phyloP scores from a whole-genome alignment of 2,113 vertebrate genomes.

The Seriola rivoliana region DNA sequence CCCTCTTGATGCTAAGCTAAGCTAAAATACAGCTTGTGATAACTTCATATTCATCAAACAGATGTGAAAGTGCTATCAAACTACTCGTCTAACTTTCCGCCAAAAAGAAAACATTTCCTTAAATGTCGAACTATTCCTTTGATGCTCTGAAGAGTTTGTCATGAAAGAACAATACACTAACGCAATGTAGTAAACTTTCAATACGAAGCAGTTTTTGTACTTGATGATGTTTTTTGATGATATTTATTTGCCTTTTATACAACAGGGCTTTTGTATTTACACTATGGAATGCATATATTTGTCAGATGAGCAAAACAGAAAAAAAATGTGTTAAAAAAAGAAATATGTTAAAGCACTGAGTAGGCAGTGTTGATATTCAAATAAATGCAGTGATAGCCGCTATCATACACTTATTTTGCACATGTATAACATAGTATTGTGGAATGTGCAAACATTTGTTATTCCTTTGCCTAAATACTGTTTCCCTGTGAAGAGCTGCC shows the following conservation, averaged over 20 bases:
- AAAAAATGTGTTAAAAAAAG: not conserved
- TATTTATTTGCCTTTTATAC: conserved; percentile 72
- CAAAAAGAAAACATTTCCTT: not conserved
- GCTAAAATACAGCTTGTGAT: not conserved
- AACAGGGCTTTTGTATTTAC: conserved; percentile 40
- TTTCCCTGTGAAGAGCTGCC: conserved; percentile 52
- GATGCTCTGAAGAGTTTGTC: conserved; percentile 14
- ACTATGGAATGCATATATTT: conserved; percentile 29
- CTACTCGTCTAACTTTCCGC: not conserved
- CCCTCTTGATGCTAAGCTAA: not conserved
- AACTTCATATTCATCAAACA: not conserved
- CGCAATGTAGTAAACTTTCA: conserved; percentile 29
- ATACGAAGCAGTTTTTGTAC: conserved; percentile 29
- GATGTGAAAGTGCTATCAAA: no score
- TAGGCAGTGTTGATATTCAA: conserved; percentile 24
- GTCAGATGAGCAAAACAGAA: conserved; percentile 12
- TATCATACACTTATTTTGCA: conserved; percentile 32
- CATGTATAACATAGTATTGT: conserved; percentile 34
- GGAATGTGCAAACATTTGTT: conserved; percentile 57
- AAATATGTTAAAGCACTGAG: conserved; percentile 21
- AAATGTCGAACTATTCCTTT: conserved; percentile 5
- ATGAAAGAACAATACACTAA: conserved; percentile 9
- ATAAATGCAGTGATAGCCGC: conserved; percentile 26
- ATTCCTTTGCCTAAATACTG: conserved; percentile 45
- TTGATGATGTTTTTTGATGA: conserved; percentile 36